phyloP scores from a whole-genome alignment of 2,797 vertebrate species.

The Acipenser ruthenus region DNA sequence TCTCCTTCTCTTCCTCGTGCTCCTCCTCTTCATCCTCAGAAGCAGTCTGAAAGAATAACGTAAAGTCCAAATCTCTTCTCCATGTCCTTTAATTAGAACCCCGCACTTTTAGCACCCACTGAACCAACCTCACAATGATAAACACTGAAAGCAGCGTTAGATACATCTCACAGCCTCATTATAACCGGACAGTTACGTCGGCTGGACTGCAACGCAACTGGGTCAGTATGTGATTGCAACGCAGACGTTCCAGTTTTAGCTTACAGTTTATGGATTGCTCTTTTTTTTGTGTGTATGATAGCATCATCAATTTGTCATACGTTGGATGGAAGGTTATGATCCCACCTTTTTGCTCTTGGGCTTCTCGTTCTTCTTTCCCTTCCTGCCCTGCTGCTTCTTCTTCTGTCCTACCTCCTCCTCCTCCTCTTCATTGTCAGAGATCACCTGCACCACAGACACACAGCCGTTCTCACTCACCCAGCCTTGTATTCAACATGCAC shows the following conservation, averaged over 20 bases:
- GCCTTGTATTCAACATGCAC: slow-evolving; percentile 6
- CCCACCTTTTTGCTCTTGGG: slow-evolving; percentile 44
- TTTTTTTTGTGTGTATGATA: too few relatives aligned
- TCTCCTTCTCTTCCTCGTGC: slow-evolving; percentile 19
- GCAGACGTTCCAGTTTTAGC: too few relatives aligned
- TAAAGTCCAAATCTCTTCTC: too few relatives aligned
- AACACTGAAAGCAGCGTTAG: too few relatives aligned
- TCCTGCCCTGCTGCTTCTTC: slow-evolving; percentile 25
- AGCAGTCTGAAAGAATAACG: slow-evolving; percentile 10
- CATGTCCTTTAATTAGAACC: too few relatives aligned
- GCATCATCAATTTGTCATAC: background rate
- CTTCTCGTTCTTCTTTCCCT: slow-evolving; percentile 48
- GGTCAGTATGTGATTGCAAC: too few relatives aligned
- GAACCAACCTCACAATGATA: background rate
- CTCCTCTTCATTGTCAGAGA: slow-evolving; percentile 19
- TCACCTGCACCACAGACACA: slow-evolving; percentile 44
- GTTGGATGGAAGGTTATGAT: slow-evolving; percentile 21
- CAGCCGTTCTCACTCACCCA: slow-evolving; percentile 19
- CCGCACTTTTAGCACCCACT: background rate
- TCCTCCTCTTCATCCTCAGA: slow-evolving; percentile 27
- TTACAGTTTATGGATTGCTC: too few relatives aligned
- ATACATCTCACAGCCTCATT: too few relatives aligned
- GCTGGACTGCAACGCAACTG: too few relatives aligned
- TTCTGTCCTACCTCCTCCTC: slow-evolving; percentile 8
- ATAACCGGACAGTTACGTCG: background rate